Evolutionary conservation across 2,888 invertebrate genomes (phyloP).

Genomic region (Pinctada fucata): DNA sequence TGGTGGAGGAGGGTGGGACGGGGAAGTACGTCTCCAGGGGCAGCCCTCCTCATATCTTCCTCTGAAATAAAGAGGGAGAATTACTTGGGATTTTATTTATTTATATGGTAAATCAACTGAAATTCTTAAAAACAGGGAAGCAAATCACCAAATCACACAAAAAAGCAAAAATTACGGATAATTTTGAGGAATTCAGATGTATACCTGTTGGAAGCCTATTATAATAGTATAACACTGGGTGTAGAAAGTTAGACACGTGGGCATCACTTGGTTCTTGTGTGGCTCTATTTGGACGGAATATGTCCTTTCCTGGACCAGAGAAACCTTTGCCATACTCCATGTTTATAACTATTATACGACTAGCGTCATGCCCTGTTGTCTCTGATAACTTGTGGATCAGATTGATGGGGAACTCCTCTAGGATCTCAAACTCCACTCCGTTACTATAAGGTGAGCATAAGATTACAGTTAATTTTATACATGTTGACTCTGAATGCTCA

Average conservation of each 20-base stretch:
- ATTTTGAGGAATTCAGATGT: not conserved
- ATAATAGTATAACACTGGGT: conserved; percentile 78
- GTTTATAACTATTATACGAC: conserved; percentile 69
- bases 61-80: conserved; percentile 51
- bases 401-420: conserved; percentile 77
- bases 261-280: conserved; percentile 75
- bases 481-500: not conserved
- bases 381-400: conserved; percentile 72
- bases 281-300: conserved; percentile 76
- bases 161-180: no score
- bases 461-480: not conserved
- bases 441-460: conserved; percentile 49
- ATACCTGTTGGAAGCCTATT: conserved; percentile 75
- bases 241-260: conserved; percentile 78
- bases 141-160: no score
- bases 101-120: no score
- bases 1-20: conserved; percentile 75
- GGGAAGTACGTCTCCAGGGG: conserved; percentile 67
- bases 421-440: conserved; percentile 62
- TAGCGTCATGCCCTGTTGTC: conserved; percentile 69
- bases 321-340: conserved; percentile 77
- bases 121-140: no score
- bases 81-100: no score
- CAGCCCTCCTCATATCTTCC: conserved; percentile 55
- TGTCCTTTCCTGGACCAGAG: conserved; percentile 76